These are phyloP conservation scores for Xanthostigma xanthostigma DNA, from an alignment of 2,888 invertebrate genomes.

Conservation along the genomic window DNA sequence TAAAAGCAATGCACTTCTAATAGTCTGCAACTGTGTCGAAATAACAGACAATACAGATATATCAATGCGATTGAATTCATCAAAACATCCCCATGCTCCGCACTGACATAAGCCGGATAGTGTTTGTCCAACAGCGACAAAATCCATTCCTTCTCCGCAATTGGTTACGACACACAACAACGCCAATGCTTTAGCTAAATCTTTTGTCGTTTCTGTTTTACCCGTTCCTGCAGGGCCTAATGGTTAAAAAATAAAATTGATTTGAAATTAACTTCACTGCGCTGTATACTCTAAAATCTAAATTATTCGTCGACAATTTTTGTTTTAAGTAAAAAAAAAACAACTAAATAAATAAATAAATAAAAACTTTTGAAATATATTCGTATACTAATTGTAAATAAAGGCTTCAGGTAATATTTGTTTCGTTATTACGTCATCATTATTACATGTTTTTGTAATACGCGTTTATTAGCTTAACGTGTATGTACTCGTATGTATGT, in stretches of 20 bases:
- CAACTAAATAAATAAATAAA: too few relatives aligned
- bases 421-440: too few relatives aligned
- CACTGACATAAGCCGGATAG: constrained; percentile 67
- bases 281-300: too few relatives aligned
- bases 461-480: too few relatives aligned
- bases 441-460: too few relatives aligned
- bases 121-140: constrained; percentile 63
- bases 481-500: too few relatives aligned
- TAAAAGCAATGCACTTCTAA: constrained; percentile 66
- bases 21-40: constrained; percentile 81
- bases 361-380: too few relatives aligned
- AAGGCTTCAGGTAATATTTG: too few relatives aligned
- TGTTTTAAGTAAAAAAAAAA: too few relatives aligned
- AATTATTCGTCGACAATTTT: too few relatives aligned
- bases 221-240: constrained; percentile 65
- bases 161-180: constrained; percentile 74
- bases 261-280: too few relatives aligned
- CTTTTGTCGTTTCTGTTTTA: constrained; percentile 86
- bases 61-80: constrained; percentile 88
- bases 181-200: constrained; percentile 79
- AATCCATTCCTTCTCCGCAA: constrained; percentile 91
- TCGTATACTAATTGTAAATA: too few relatives aligned
- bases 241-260: background rate
- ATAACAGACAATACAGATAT: constrained; percentile 86
- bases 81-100: constrained; percentile 94